phyloP scores from a whole-genome alignment of 2,888 invertebrate genomes.

The Athalia cordata region DNA sequence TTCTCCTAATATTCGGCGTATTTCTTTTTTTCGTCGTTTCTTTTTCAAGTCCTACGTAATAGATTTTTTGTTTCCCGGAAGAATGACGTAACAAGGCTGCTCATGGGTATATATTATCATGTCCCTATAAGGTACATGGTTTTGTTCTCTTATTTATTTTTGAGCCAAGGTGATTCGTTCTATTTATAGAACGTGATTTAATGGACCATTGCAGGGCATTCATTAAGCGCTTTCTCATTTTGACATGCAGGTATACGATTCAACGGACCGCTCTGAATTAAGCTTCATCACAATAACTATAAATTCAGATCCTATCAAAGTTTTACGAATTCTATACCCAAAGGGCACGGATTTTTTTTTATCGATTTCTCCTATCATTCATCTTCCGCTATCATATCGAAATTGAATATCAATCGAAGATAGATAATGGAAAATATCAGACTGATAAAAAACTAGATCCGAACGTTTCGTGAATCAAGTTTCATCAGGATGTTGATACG shows the following conservation, averaged over 20 bases:
- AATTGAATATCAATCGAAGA: neutral
- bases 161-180: neutral
- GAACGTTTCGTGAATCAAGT: neutral
- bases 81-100: slow-evolving; percentile 17
- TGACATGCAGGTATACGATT: slow-evolving; percentile 24
- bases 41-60: neutral
- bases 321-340: neutral
- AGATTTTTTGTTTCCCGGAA: too few species aligned
- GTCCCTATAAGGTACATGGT: slow-evolving; percentile 1
- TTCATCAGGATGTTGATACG: neutral
- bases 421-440: too few species aligned
- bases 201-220: slow-evolving; percentile 18
- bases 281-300: slow-evolving; percentile 4
- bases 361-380: slow-evolving; percentile 4
- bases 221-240: slow-evolving; percentile 31
- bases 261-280: slow-evolving; percentile 19
- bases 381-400: neutral
- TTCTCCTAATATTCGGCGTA: neutral
- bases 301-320: slow-evolving; percentile 25
- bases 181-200: slow-evolving; percentile 38
- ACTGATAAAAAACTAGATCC: too few species aligned
- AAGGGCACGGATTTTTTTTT: neutral
- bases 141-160: slow-evolving; percentile 5
- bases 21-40: neutral
- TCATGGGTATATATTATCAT: neutral